These are phyloP conservation scores for Rhingia campestris DNA, from an alignment of 2,888 invertebrate species.

Conservation along the genomic window DNA sequence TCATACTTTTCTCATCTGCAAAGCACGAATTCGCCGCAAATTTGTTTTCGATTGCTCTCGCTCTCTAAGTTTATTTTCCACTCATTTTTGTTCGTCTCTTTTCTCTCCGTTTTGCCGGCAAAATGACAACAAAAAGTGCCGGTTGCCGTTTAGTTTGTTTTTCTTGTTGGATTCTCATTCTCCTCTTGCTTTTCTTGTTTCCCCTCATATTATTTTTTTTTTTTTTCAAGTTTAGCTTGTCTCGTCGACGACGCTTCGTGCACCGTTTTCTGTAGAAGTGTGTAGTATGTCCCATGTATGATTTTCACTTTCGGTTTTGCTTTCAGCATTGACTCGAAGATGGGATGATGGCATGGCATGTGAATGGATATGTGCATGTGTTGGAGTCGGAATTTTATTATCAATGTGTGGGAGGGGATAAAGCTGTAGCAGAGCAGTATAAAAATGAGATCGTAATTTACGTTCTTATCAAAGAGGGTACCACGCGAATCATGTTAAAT, in stretches of 20 bases:
- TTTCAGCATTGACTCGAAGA: slow-evolving; percentile 64
- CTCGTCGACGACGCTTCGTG: slow-evolving; percentile 11
- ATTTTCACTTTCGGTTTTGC: slow-evolving; percentile 75
- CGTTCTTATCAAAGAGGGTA: no score
- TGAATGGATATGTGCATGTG: slow-evolving; percentile 8
- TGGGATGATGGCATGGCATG: slow-evolving; percentile 39
- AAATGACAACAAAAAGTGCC: slow-evolving; percentile 74
- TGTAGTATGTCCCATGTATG: slow-evolving; percentile 38
- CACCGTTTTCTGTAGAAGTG: slow-evolving; percentile 51
- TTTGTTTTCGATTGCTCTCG: background rate
- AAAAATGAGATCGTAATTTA: no score
- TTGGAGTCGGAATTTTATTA: background rate
- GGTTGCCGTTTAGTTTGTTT: slow-evolving; percentile 66
- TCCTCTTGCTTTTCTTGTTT: slow-evolving; percentile 49
- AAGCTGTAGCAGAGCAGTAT: no score
- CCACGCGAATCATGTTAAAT: no score
- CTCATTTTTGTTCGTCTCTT: background rate
- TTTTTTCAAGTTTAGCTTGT: background rate
- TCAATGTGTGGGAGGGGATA: background rate
- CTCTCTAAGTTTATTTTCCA: slow-evolving; percentile 6
- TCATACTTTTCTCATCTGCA: slow-evolving; percentile 12
- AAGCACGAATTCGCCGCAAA: slow-evolving; percentile 56
- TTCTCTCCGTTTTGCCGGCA: slow-evolving; percentile 38
- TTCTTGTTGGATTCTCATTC: slow-evolving; percentile 44
- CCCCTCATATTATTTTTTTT: background rate